Evolutionary conservation across 2,888 invertebrate genomes (phyloP).

Genomic region (Leptopilina drosophilae): DNA sequence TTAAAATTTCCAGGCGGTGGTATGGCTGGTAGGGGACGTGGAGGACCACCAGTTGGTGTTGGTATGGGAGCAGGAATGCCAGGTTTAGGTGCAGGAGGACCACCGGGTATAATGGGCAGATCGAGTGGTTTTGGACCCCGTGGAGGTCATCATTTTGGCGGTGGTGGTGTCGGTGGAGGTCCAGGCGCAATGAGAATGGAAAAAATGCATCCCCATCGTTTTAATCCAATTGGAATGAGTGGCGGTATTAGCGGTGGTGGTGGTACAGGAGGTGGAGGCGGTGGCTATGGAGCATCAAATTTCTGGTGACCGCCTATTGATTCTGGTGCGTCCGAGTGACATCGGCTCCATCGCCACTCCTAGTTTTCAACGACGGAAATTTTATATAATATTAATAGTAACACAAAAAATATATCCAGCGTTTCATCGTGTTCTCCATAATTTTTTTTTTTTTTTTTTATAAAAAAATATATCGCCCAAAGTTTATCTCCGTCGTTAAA

Average conservation of each 20-base stretch:
- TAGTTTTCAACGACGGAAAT: conserved; percentile 31
- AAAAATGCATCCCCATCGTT: conserved; percentile 75
- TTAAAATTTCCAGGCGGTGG: conserved; percentile 64
- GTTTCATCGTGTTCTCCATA: conserved; percentile 45
- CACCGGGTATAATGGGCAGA: conserved; percentile 68
- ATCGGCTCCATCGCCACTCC: conserved; percentile 44
- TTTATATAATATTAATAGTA: neutral
- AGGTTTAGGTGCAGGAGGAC: conserved; percentile 63
- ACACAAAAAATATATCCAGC: neutral
- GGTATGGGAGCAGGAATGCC: conserved; percentile 62
- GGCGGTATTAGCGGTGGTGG: conserved; percentile 64
- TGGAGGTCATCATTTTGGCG: conserved; percentile 67
- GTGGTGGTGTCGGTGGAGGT: conserved; percentile 70
- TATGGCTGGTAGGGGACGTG: conserved; percentile 62
- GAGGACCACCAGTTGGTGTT: conserved; percentile 59
- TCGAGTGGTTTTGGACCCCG: conserved; percentile 70
- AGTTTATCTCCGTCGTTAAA: conserved; percentile 17
- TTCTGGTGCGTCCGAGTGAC: conserved; percentile 18
- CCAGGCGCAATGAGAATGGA: conserved; percentile 76
- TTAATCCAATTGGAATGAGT: conserved; percentile 75
- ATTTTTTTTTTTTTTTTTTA: too few species aligned
- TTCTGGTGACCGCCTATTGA: conserved; percentile 71
- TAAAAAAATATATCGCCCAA: conserved; percentile 13
- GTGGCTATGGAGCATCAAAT: conserved; percentile 73
- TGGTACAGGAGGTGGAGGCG: conserved; percentile 58